Base-by-base conservation (phyloP, 2,888 invertebrate species). In the Dasysyrphus tricinctus region DNA sequence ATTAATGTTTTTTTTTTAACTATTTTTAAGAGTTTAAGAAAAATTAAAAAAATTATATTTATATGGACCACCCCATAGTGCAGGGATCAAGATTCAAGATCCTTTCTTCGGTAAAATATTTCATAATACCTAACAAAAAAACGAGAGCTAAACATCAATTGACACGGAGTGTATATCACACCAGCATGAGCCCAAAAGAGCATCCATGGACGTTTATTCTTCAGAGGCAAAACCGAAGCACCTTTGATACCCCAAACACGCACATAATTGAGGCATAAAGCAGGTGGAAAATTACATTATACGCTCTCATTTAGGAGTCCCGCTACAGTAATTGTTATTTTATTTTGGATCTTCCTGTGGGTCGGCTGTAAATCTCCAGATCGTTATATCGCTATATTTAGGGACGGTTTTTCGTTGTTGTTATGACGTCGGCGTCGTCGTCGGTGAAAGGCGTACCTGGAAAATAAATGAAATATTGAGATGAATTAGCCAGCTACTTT, bases 211-310 rank as follows among this genome's bases (percentile, higher is more conserved):
- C 54, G 37, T n/a, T 39, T 39, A 8, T 24, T 49, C 34, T 49
- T 82, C 75, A 11, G 57, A 61, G 61, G 63, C 73, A 63, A 63
- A 4, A 44, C 63, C 44, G 34, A 32, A 63, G 80, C 76, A 85
- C 76, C 77, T 80, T 77, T 77, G 37, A 51, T 78, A 74, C 73
- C 69, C 63, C 78, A 78, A 67, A 65, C 86, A 86, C 82, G 75
- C 82, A 82, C 82, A 82, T 83, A 79, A 87, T 87, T 82, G 80
- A 87, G 83, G 87, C 83, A 83, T 87, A 83, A 83, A 80, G 79
- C 87, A 87, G 87, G 87, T 87, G 87, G 87, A 87, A 87, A 87
- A 87, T 87, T 83, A 83, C 76, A 63, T 87, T 83, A 80, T 83
- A 73, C 76, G 83, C 87, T 83, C 83, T 76, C 73, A 83, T 87